Evolutionary conservation across 2,888 invertebrate species (phyloP).

Genomic region (Lacanobia wlatinum): DNA sequence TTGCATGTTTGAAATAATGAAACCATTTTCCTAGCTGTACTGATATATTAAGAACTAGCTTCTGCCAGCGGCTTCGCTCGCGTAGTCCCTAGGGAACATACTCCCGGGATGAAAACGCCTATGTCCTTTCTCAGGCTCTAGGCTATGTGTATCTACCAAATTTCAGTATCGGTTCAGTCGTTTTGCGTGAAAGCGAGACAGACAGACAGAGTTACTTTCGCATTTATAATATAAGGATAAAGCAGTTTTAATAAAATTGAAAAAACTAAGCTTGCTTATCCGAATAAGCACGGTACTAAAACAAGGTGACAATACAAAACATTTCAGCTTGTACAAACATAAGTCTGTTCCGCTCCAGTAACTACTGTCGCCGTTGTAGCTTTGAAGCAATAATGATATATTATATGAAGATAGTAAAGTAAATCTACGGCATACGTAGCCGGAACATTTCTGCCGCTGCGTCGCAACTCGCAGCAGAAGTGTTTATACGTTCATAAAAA

Average conservation of each 20-base stretch:
- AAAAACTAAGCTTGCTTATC: background rate
- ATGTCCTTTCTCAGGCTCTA: too few relatives aligned
- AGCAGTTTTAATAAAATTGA: background rate
- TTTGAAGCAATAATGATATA: conserved; percentile 31
- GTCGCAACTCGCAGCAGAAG: conserved; percentile 16
- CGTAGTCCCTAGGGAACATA: too few relatives aligned
- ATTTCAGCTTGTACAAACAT: conserved; percentile 8
- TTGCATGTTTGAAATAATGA: conserved; percentile 1
- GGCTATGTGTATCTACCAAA: too few relatives aligned
- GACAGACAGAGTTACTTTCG: too few relatives aligned
- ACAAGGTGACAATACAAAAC: conserved; percentile 17
- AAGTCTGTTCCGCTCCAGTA: conserved; percentile 23
- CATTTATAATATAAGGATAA: too few relatives aligned
- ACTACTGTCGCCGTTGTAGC: conserved; percentile 1
- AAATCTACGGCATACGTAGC: conserved; percentile 25
- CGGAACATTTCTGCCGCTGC: conserved; percentile 26
- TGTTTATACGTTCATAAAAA: conserved; percentile 49
- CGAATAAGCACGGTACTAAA: background rate
- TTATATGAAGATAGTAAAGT: conserved; percentile 18
- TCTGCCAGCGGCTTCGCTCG: too few relatives aligned
- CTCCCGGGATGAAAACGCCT: too few relatives aligned
- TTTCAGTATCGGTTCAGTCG: too few relatives aligned
- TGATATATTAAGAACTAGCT: background rate
- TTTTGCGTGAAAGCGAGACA: too few relatives aligned
- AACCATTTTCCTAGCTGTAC: background rate